Conservation (phyloP, 1,140 invertebrate genomes). For the Coptotermes formosanus region DNA sequence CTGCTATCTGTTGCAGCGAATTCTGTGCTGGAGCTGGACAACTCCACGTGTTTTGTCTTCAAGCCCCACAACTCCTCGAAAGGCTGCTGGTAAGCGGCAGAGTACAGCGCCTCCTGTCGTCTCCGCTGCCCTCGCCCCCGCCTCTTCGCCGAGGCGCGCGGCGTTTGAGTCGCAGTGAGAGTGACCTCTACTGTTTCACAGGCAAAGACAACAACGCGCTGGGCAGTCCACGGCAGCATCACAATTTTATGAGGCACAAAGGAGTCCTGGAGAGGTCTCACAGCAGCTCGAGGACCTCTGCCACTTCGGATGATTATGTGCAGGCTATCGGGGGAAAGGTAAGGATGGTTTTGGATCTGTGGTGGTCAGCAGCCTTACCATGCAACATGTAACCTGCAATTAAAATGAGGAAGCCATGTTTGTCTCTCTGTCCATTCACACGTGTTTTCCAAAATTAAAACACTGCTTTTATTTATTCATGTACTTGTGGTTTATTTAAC, state of each 20-base stretch:
- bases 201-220: conserved; percentile 30
- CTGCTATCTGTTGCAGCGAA: conserved; percentile 42
- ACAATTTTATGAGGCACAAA: conserved; percentile 39
- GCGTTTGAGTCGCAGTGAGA: conserved; percentile 53
- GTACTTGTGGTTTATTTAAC: too few relatives aligned
- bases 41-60: conserved; percentile 51
- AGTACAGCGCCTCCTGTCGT: conserved; percentile 36
- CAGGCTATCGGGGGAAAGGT: conserved; percentile 43
- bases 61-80: conserved; percentile 48
- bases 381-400: too few relatives aligned
- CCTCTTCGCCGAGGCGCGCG: conserved; percentile 35
- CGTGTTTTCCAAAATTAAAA: too few relatives aligned
- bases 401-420: too few relatives aligned
- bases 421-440: too few relatives aligned
- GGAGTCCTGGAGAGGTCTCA: conserved; percentile 38
- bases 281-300: conserved; percentile 41
- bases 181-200: conserved; percentile 46
- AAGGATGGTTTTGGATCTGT: conserved; percentile 19
- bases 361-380: too few relatives aligned
- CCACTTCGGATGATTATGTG: conserved; percentile 41
- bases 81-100: conserved; percentile 49
- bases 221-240: conserved; percentile 38
- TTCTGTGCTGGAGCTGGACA: conserved; percentile 53
- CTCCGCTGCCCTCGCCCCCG: conserved; percentile 39
- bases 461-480: too few relatives aligned